phyloP scores from a whole-genome alignment of 2,888 invertebrate genomes.

The Agelastica alni region DNA sequence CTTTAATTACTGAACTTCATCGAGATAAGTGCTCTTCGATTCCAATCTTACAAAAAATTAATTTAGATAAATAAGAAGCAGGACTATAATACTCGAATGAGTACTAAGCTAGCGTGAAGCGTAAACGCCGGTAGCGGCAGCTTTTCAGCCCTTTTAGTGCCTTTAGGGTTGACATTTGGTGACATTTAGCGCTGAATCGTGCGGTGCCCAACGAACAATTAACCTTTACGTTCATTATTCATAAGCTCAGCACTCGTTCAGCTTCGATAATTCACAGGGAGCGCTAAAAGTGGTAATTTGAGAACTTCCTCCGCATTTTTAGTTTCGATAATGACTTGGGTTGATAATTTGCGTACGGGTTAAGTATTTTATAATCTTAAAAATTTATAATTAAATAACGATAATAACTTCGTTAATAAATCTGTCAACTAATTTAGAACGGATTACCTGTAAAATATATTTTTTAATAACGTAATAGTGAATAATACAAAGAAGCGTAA shows the following conservation, averaged over 20 bases:
- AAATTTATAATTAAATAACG: too few species aligned
- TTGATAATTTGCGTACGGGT: not conserved
- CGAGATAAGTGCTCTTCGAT: too few species aligned
- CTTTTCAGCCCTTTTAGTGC: conserved; percentile 31
- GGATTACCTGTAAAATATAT: too few species aligned
- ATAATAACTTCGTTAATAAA: too few species aligned
- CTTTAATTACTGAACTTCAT: too few species aligned
- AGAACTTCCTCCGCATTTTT: not conserved
- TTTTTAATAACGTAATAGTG: too few species aligned
- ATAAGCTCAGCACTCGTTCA: conserved; percentile 9
- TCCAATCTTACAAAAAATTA: too few species aligned
- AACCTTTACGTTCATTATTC: conserved; percentile 38
- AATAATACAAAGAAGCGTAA: too few species aligned
- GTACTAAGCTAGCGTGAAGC: conserved; percentile 27
- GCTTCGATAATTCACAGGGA: not conserved
- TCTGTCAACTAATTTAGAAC: too few species aligned
- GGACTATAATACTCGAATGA: conserved; percentile 16
- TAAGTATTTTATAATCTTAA: not conserved
- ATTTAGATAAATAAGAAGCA: too few species aligned
- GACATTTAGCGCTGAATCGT: conserved; percentile 41
- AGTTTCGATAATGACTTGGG: not conserved
- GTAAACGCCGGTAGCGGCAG: conserved; percentile 25
- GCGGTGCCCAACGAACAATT: conserved; percentile 42
- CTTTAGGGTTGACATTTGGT: conserved; percentile 37
- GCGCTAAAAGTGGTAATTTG: conserved; percentile 4